Evolutionary conservation across 2,888 invertebrate species (phyloP).

Genomic region (Agrotis segetum): DNA sequence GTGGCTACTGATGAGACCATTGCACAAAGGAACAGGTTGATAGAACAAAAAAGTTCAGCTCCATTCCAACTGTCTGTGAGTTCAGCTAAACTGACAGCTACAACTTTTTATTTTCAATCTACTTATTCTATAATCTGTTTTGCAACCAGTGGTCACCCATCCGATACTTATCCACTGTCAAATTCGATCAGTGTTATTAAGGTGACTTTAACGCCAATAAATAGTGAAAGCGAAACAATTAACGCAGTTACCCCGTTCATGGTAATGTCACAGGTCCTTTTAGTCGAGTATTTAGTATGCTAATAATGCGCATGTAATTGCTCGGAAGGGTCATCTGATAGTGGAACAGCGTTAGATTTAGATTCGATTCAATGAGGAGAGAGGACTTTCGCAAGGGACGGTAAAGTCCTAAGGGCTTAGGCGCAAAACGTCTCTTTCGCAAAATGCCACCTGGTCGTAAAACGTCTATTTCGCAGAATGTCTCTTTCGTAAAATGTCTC

Average conservation of each 20-base stretch:
- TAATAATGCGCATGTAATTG: constrained; percentile 44
- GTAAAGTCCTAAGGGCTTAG: too few species aligned
- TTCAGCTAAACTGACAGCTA: neutral
- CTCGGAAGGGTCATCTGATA: constrained; percentile 35
- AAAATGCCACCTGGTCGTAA: too few species aligned
- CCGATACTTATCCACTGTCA: constrained; percentile 2
- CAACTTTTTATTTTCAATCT: neutral
- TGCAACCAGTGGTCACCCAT: constrained; percentile 9
- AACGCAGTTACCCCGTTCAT: constrained; percentile 10
- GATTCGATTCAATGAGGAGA: constrained; percentile 22
- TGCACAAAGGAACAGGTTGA: too few species aligned
- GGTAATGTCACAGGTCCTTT: constrained; percentile 30
- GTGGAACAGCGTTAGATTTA: constrained; percentile 18
- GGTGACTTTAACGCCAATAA: constrained; percentile 37
- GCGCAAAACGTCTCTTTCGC: too few species aligned
- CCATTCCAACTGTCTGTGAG: neutral
- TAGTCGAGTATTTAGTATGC: constrained; percentile 31
- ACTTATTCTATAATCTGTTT: neutral
- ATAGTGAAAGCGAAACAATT: constrained; percentile 46
- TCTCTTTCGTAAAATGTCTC: too few species aligned
- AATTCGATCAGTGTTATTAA: constrained; percentile 13
- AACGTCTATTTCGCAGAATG: too few species aligned
- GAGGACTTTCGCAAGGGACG: constrained; percentile 7
- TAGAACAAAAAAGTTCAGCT: too few species aligned
- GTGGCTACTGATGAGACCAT: too few species aligned